Percentiles rank a stretch among this genome's conserved stretches.
Evolutionary conservation across 2,888 invertebrate species (phyloP).

Genomic region (Nephrotoma flavescens): DNA sequence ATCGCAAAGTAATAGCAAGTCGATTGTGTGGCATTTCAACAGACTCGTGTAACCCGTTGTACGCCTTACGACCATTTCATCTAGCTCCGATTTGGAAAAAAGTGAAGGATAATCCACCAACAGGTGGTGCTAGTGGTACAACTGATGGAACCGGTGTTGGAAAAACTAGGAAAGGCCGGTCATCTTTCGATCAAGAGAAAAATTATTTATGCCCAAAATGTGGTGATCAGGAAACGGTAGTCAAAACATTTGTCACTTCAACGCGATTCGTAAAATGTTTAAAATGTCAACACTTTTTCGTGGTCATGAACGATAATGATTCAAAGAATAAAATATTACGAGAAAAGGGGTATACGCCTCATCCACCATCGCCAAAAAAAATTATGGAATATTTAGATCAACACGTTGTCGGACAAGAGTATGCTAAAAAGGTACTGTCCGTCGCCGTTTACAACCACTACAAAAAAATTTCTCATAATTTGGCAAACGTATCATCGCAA

Average conservation of each 20-base stretch:
- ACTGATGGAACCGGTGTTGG: slow-evolving; percentile 12
- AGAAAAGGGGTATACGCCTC: slow-evolving; percentile 53
- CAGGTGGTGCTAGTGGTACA: slow-evolving; percentile 5
- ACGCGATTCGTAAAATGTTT: slow-evolving; percentile 96
- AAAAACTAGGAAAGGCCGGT: slow-evolving; percentile 35
- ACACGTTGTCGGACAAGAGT: slow-evolving; percentile 94
- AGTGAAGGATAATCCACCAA: slow-evolving; percentile 13
- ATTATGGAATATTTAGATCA: slow-evolving; percentile 93
- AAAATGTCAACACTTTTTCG: slow-evolving; percentile 96
- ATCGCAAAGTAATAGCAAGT: slow-evolving; percentile 5
- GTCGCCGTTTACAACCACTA: slow-evolving; percentile 99
- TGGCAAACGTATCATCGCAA: slow-evolving; percentile 35
- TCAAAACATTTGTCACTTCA: slow-evolving; percentile 93
- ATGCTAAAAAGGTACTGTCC: slow-evolving; percentile 92
- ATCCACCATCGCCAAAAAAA: slow-evolving; percentile 92
- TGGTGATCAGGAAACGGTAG: slow-evolving; percentile 92
- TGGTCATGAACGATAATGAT: slow-evolving; percentile 86
- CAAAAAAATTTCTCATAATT: slow-evolving; percentile 91
- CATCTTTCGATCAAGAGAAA: slow-evolving; percentile 43
- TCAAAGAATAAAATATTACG: slow-evolving; percentile 76
- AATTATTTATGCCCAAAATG: slow-evolving; percentile 90
- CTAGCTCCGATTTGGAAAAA: slow-evolving; percentile 14
- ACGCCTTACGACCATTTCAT: slow-evolving; percentile 11
- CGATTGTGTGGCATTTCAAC: slow-evolving; percentile 10
- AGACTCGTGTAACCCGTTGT: slow-evolving; percentile 1